Evolutionary conservation across 2,113 vertebrate species (phyloP), one percentile per base, ranked within the genome.

Genomic region (Prietella phreatophila): DNA sequence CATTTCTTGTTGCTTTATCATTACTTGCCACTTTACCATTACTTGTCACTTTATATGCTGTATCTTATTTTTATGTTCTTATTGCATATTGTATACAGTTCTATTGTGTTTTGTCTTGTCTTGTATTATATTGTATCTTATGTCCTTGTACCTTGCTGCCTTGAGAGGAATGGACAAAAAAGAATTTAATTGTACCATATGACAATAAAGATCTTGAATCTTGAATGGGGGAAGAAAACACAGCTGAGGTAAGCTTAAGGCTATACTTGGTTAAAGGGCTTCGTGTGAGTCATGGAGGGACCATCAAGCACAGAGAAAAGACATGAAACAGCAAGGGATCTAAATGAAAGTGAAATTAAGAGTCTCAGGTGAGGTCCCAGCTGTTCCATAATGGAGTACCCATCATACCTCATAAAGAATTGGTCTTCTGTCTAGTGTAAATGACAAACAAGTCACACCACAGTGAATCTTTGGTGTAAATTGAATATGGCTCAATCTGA

Each of bases 301-400:
- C 86, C 33, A 73, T 83, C 85, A 89, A 90, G 86, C 87, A 53
- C 82, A 33, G 85, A 87, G 82, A 91, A 91, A 93, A 93, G 91
- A 91, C 86, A 90, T 50, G 90, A 91, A 92, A 93, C 93, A 94
- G 93, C 93, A 93, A 89, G 84, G 65, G 91, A 91, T 83, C 89
- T 90, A 93, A 95, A 94, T 94, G 93, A 93, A 91, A 91, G 89
- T 85, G 93, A 93, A 95, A 95, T 94, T 89, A 94, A 94, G 93
- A 89, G 19, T 53, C 89, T 89, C 92, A 91, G 93, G 93, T 93
- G 92, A 92, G 91, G 91, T 90, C 85, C 50, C 88, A 92, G 92
- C 92, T 93, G 91, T 93, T 94, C 90, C 90, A 94, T 95, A 93
- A 95, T 95, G 89, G 91, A 92, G 47, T 53, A 87, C 81, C 86